phyloP scores from a whole-genome alignment of 2,888 invertebrate species.

The Drosophila subquinaria region DNA sequence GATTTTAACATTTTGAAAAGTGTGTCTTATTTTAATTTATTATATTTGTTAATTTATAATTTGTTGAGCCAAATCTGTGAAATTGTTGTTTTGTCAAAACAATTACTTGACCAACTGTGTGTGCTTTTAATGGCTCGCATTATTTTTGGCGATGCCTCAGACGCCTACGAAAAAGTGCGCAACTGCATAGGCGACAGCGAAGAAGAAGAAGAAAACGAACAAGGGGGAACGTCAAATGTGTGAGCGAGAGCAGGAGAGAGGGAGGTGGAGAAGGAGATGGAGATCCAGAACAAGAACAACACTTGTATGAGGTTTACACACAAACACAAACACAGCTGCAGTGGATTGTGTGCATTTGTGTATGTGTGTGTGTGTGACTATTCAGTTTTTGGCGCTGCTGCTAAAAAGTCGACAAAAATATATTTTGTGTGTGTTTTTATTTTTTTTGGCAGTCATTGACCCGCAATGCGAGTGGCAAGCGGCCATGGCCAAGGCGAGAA shows the following conservation, averaged over 20 bases:
- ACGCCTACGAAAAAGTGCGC: constrained; percentile 79
- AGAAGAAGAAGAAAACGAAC: background rate
- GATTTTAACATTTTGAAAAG: too few species aligned
- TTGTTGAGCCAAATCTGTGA: too few species aligned
- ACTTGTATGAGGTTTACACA: constrained; percentile 68
- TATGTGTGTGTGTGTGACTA: constrained; percentile 60
- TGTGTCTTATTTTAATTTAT: too few species aligned
- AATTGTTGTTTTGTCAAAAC: background rate
- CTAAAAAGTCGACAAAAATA: constrained; percentile 58
- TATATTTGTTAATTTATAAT: too few species aligned
- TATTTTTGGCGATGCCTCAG: constrained; percentile 29
- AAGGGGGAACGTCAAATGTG: background rate
- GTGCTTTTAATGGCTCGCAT: constrained; percentile 2
- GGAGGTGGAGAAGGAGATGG: constrained; percentile 23
- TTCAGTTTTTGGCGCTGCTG: constrained; percentile 72
- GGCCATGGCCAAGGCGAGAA: constrained; percentile 47
- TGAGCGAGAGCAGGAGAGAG: constrained; percentile 2
- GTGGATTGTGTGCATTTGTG: background rate
- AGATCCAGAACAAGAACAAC: constrained; percentile 65
- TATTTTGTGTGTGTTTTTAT: constrained; percentile 29
- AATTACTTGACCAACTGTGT: background rate
- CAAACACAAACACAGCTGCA: constrained; percentile 30
- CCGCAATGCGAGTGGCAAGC: constrained; percentile 34
- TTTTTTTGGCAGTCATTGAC: constrained; percentile 79
- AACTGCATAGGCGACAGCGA: constrained; percentile 70